Percentiles rank a stretch among this genome's conserved stretches.
These are phyloP conservation scores for Donacobius atricapilla DNA, from an alignment of 2,113 vertebrate species.

Conservation along the genomic window DNA sequence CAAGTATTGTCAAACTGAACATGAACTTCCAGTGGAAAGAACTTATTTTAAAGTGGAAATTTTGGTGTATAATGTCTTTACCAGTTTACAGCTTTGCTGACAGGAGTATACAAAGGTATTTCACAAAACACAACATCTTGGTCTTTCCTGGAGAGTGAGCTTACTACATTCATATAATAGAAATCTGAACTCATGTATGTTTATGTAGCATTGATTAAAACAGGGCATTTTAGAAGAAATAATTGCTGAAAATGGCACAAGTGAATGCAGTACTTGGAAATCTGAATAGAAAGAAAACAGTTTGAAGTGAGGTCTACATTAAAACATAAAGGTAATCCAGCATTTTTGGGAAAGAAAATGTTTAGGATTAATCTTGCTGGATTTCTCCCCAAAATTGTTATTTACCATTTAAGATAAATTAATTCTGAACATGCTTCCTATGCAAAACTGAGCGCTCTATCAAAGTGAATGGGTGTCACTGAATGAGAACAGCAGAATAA, in stretches of 20 bases:
- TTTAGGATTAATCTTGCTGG: not conserved
- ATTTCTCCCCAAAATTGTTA: not conserved
- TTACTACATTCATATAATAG: not conserved
- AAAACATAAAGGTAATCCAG: not conserved
- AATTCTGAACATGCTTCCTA: not conserved
- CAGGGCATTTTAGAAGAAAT: slow-evolving; percentile 8
- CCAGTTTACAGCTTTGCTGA: slow-evolving; percentile 70
- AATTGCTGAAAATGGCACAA: not conserved
- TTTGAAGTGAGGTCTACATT: not conserved
- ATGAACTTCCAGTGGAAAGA: slow-evolving; percentile 74
- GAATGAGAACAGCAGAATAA: not conserved
- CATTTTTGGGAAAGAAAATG: not conserved
- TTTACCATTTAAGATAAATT: not conserved
- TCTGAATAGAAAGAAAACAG: not conserved
- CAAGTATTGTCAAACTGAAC: slow-evolving; percentile 79
- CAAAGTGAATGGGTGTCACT: not conserved
- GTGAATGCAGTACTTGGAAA: not conserved
- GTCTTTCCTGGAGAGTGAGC: slow-evolving; percentile 71
- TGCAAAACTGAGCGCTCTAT: not conserved
- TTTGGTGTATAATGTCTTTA: slow-evolving; percentile 53
- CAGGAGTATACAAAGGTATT: slow-evolving; percentile 74
- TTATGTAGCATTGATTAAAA: slow-evolving; percentile 20
- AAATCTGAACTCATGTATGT: not conserved
- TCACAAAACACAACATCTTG: slow-evolving; percentile 69
- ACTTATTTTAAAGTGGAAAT: slow-evolving; percentile 76